Evolutionary conservation across 53 echinoderm and acorn worm species (phyloP), one percentile per base, ranked within the genome.

Genomic region (Holothuria scabra): DNA sequence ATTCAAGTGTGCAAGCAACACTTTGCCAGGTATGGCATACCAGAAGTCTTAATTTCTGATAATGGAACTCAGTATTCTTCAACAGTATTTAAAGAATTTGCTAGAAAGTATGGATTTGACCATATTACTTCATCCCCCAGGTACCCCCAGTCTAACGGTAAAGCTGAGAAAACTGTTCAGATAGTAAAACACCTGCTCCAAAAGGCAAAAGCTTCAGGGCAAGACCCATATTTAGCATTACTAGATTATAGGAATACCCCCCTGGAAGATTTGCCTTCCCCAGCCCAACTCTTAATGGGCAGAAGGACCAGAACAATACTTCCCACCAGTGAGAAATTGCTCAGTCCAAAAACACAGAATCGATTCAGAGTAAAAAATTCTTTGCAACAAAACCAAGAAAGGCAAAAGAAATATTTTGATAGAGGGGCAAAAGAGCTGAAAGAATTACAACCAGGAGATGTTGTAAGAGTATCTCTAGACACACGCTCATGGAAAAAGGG

Each of bases 201-300:
- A 56, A 87, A 66, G 59, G 81, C 67, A 16, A 22, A 65, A 48
- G 81, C 65, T 64, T 79, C 33, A 31, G 28, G 65, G 18, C 65
- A 65, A 65, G 65, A n/a, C 22, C 24, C 80, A 6, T 91, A 88
- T 52, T 44, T 91, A 16, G 60, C 84, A 20, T 60, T 88, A 19
- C 76, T 84, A 48, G 48, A 76, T 25, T 76, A 65, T 44, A 46
- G 66, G 32, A 76, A 88, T 57, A 84, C 88, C 14, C 84, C 84
- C 28, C 34, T 41, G 21, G 79, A 89, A 18, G 69, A 59, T 14
- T 16, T 84, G 14, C 78, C 89, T 19, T 84, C 84, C 20, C 89
- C 89, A 52, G 78, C 66, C 6, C 89, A 88, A 33, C 35, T 84
- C 12, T 55, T 84, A 20, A 61, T 84, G 62, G 76, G 89, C 0